phyloP scores from a whole-genome alignment of 30 jellyfish, hydroid and myxozoan species.

The Mastigias papua region DNA sequence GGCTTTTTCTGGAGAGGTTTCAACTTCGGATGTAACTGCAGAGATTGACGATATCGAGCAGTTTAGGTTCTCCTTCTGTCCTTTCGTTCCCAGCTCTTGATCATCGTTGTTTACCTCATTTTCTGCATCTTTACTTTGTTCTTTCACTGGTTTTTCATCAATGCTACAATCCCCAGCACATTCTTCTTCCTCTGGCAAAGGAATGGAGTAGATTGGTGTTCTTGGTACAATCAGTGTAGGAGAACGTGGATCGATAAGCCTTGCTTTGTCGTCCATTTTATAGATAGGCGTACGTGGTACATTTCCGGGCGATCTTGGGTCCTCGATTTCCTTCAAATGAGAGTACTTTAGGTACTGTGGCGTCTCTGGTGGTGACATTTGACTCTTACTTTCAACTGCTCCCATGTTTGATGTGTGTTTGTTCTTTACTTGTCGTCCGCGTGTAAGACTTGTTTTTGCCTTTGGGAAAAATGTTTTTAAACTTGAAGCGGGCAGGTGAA shows the following conservation, averaged over 20 bases:
- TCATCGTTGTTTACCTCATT: conserved; percentile 10
- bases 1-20: conserved; percentile 65
- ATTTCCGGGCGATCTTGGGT: conserved; percentile 89
- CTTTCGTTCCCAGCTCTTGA: neutral
- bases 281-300: conserved; percentile 74
- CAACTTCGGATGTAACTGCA: conserved; percentile 21
- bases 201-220: conserved; percentile 88
- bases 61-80: neutral
- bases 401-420: conserved; percentile 67
- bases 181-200: conserved; percentile 70
- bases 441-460: neutral
- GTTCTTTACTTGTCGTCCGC: neutral
- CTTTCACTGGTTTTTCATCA: neutral
- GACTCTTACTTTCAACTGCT: conserved; percentile 73
- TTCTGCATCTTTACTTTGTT: neutral
- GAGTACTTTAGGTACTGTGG: conserved; percentile 86
- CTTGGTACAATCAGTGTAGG: conserved; percentile 69
- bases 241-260: conserved; percentile 88
- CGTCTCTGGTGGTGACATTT: conserved; percentile 77
- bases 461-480: conserved; percentile 4
- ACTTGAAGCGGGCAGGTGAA: conserved; percentile 8
- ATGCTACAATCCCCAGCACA: neutral
- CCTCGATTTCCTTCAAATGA: conserved; percentile 60
- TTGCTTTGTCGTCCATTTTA: conserved; percentile 18
- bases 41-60: neutral